Percentiles rank a stretch among this genome's conserved stretches.
phyloP scores from a whole-genome alignment of 1,140 invertebrate species.

The Onthophagus taurus region DNA sequence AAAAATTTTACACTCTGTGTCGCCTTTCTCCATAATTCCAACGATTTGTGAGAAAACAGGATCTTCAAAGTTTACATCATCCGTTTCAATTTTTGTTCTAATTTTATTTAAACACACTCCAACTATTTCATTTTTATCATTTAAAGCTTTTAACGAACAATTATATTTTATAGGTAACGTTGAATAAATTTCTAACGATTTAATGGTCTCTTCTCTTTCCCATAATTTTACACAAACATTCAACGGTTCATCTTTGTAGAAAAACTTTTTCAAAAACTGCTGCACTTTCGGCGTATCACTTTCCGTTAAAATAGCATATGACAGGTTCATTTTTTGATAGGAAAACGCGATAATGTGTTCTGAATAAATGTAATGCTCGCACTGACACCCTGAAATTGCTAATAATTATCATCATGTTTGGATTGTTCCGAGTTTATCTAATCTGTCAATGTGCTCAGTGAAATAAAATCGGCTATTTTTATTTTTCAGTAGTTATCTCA shows the following conservation, averaged over 20 bases:
- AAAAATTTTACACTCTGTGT: conserved; percentile 45
- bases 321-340: too few species aligned
- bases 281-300: not conserved
- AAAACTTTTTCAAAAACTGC: conserved; percentile 38
- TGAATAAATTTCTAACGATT: conserved; percentile 55
- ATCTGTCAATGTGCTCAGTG: too few species aligned
- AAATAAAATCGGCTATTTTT: too few species aligned
- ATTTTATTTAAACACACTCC: conserved; percentile 41
- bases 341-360: too few species aligned
- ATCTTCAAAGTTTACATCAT: conserved; percentile 5
- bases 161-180: conserved; percentile 46
- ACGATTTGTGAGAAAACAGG: conserved; percentile 37
- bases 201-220: conserved; percentile 47
- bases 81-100: conserved; percentile 37
- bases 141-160: conserved; percentile 52
- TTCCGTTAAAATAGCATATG: too few species aligned
- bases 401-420: too few species aligned
- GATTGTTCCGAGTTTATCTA: too few species aligned
- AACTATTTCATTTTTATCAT: conserved; percentile 47
- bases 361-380: too few species aligned
- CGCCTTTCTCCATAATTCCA: conserved; percentile 47
- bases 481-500: too few species aligned
- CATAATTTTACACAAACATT: conserved; percentile 51
- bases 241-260: conserved; percentile 62
- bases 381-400: too few species aligned